These are phyloP conservation scores for Chanos chanos DNA, from an alignment of 2,797 vertebrate genomes.

Conservation along the genomic window DNA sequence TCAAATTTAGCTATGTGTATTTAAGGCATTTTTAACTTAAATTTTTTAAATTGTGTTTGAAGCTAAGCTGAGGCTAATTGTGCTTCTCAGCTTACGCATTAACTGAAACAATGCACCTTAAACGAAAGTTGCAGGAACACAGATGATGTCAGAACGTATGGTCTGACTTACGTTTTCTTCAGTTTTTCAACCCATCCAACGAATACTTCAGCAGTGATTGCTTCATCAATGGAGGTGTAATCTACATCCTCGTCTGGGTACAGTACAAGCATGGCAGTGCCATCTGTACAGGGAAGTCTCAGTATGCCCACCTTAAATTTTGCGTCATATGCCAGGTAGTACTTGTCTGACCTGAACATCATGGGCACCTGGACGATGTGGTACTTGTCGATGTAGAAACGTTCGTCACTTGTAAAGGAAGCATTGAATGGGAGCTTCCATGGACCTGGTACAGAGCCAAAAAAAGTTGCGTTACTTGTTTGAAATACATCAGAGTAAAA, in stretches of 20 bases:
- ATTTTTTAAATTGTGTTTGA: neutral
- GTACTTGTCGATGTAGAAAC: conserved; percentile 84
- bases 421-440: conserved; percentile 78
- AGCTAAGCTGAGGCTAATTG: no score
- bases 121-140: neutral
- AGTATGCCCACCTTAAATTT: conserved; percentile 74
- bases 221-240: conserved; percentile 75
- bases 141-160: neutral
- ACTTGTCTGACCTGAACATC: conserved; percentile 79
- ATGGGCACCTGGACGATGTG: conserved; percentile 77
- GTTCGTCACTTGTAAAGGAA: conserved; percentile 68
- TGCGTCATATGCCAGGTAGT: conserved; percentile 77
- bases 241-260: conserved; percentile 80
- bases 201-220: conserved; percentile 73
- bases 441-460: conserved; percentile 60
- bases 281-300: conserved; percentile 78
- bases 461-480: neutral
- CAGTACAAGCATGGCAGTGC: conserved; percentile 78
- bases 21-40: no score
- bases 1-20: no score
- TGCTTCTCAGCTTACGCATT: no score
- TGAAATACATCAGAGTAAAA: no score
- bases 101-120: no score
- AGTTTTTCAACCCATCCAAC: conserved; percentile 77
- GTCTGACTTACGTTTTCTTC: conserved; percentile 74